Conservation (phyloP, 2,797 vertebrate species). For the Cercopithecus hamlyni region DNA sequence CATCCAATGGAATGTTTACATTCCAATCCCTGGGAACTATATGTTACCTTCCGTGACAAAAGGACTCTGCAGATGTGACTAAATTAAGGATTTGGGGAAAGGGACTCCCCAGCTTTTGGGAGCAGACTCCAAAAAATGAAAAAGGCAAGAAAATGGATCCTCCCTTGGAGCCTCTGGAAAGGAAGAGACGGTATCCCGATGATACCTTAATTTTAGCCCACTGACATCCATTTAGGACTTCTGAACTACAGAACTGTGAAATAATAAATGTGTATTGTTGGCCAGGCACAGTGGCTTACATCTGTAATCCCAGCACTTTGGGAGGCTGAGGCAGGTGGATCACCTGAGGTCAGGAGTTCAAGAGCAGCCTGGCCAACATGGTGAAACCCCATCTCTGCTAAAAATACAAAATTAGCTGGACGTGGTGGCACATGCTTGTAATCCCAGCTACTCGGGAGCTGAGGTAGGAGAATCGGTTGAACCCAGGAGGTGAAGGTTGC, state of each 20-base stretch:
- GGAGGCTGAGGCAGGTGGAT: too few relatives aligned
- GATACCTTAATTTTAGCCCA: slow-evolving; percentile 7
- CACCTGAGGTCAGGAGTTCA: too few relatives aligned
- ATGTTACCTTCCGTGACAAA: not conserved
- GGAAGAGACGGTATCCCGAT: not conserved
- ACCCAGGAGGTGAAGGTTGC: too few relatives aligned
- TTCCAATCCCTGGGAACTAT: not conserved
- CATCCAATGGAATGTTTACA: not conserved
- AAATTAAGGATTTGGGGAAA: not conserved
- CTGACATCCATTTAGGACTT: not conserved
- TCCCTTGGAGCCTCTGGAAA: not conserved
- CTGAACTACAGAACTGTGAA: not conserved
- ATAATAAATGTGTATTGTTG: not conserved
- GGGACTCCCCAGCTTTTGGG: not conserved
- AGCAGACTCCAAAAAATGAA: not conserved
- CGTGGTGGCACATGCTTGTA: too few relatives aligned
- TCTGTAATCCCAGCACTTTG: too few relatives aligned
- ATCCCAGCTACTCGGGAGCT: too few relatives aligned
- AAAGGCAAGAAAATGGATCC: not conserved
- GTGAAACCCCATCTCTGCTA: too few relatives aligned
- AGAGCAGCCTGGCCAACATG: too few relatives aligned
- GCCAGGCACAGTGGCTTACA: too few relatives aligned
- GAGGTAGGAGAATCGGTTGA: too few relatives aligned
- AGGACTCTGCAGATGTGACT: not conserved
- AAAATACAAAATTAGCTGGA: too few relatives aligned